Conservation (phyloP, 35 echinoderm and acorn worm species). For the Hemicentrotus pulcherrimus region DNA sequence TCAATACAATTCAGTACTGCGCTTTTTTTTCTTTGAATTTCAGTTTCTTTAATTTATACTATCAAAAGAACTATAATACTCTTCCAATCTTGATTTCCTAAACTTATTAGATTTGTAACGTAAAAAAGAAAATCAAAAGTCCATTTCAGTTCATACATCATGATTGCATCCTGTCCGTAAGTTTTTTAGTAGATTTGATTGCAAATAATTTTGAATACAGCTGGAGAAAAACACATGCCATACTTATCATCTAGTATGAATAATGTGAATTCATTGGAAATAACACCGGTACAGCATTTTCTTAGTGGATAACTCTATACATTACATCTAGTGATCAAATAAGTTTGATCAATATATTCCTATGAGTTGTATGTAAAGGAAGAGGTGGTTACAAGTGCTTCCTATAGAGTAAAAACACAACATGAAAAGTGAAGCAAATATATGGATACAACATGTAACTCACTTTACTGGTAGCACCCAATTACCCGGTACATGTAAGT, state of each 20-base stretch:
- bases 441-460: background rate
- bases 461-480: background rate
- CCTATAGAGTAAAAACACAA: background rate
- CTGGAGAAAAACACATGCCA: too few species aligned
- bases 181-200: background rate
- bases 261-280: too few species aligned
- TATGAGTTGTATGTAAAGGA: background rate
- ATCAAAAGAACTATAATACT: background rate
- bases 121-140: background rate
- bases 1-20: background rate
- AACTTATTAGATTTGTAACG: background rate
- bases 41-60: background rate
- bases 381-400: background rate
- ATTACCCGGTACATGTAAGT: background rate
- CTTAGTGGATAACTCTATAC: background rate
- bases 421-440: background rate
- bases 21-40: background rate
- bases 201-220: too few species aligned
- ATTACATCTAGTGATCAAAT: background rate
- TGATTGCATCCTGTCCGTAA: background rate
- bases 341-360: background rate
- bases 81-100: background rate
- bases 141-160: background rate
- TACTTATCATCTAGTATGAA: too few species aligned
- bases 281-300: background rate